Base-by-base conservation (phyloP, 2,888 invertebrate genomes). In the Diloba caeruleocephala region DNA sequence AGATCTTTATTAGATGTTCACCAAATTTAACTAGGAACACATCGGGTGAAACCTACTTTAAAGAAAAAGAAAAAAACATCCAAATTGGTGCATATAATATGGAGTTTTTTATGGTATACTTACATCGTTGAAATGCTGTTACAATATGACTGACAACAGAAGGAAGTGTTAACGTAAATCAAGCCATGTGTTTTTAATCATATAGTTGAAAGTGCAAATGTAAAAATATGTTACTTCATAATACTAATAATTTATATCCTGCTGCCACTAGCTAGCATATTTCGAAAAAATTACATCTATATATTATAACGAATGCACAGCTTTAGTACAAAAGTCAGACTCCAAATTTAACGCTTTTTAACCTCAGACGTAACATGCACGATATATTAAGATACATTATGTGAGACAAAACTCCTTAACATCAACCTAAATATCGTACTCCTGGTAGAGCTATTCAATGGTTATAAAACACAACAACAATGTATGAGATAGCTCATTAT, bases 281-380 rank as follows among this genome's bases (percentile, higher is more conserved):
- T 57, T 58, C 46, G 62, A 67, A 52, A 71, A 69, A 51, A 62
- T 57, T 36, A 66, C 36, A 63, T 49, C 61, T 59, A 69, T 46
- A 66, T n/a, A 54, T 68, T 65, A 71, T 28, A 64, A 71, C 74
- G 50, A 67, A 62, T 74, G 72, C 68, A 74, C 74, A 53, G 7
- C 54, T 54, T 59, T 50, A 59, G 83, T 87, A 87, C 76, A 86
- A 88, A 87, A 86, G 85, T 90, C 90, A 90, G 88, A 89, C 90
- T 88, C 88, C 76, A 73, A 79, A 81, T 84, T 84, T 63, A 73
- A 78, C 51, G 58, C 61, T 73, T 56, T 56, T 61, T 60, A 65
- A 65, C 72, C 60, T 65, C 68, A 60, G 58, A 67, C 59, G 60
- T 68, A 74, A 74, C 66, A 78, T 73, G 69, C 63, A 69, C 59